Base-by-base conservation (phyloP, 2,888 invertebrate genomes). In the Hydraecia micacea region DNA sequence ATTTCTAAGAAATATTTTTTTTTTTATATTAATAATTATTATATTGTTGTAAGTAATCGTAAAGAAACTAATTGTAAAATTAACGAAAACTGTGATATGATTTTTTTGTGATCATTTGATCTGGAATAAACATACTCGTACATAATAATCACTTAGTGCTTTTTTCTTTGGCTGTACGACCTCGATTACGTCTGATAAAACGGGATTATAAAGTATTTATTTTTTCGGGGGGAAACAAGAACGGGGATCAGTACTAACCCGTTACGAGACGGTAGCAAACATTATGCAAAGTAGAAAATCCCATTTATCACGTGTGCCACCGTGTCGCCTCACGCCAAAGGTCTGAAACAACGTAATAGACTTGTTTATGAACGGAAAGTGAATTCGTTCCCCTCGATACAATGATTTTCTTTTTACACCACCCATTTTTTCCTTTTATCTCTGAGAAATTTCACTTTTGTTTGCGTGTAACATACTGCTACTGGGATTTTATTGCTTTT, bases 241-340 rank as follows among this genome's bases (percentile, higher is more conserved):
- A 46, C 46, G 15, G 5, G 46, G 5, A 46, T 46, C 46, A 46
- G 46, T 46, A 46, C 46, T 46, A 46, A 46, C 84, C 84, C 75
- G 83, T 77, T 77, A 81, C 79, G 84, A 87, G 85, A 89, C 87
- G 88, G 86, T 87, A 89, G 90, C 87, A 90, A 92, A 92, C 92
- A 93, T 94, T 94, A 95, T 95, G 95, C 91, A 94, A 94, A 95
- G 92, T 93, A 93, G 91, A 92, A 93, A 94, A 94, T 93, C 93
- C 90, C 91, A 94, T 95, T 95, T 94, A 87, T 89, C 91, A 89
- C 90, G 89, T 90, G 90, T 89, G 87, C 84, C 86, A 87, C 87
- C 89, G 85, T 88, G 90, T 89, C 89, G 79, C 86, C 88, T 87
- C 88, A 81, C 88, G 77, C 82, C 90, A 90, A 91, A 90, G 91